phyloP scores from a whole-genome alignment of 2,888 invertebrate genomes.

The Mayetiola destructor region DNA sequence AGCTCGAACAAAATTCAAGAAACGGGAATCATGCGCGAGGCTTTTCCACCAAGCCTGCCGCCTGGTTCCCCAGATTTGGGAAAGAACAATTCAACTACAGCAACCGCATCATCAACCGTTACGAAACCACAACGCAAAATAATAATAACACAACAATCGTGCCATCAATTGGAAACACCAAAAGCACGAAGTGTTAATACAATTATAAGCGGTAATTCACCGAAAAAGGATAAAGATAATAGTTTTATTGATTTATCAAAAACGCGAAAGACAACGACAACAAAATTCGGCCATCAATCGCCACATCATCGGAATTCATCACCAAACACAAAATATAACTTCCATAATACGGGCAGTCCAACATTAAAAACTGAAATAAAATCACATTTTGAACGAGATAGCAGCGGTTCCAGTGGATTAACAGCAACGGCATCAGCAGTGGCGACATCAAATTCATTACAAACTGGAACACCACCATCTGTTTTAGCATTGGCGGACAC shows the following conservation, averaged over 20 bases:
- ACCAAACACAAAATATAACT: neutral
- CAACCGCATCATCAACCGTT: neutral
- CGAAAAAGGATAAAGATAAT: neutral
- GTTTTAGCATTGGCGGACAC: neutral
- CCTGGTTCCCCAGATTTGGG: constrained; percentile 22
- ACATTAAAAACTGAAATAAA: constrained; percentile 4
- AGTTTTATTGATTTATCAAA: neutral
- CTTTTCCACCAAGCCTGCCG: constrained; percentile 23
- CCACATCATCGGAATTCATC: constrained; percentile 1
- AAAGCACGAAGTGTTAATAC: no score
- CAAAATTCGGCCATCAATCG: neutral
- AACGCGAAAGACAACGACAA: constrained; percentile 2
- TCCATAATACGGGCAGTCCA: neutral
- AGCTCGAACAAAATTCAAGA: constrained; percentile 15
- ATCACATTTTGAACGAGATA: constrained; percentile 1
- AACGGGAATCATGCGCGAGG: constrained; percentile 23
- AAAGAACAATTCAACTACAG: constrained; percentile 2
- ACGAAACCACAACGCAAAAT: constrained; percentile 2
- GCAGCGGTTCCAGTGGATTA: neutral
- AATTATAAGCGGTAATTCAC: neutral
- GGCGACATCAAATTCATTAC: neutral
- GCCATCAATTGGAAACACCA: neutral
- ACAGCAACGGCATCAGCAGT: neutral
- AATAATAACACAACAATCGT: neutral
- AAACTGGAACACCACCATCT: neutral